These are phyloP conservation scores for Lucilia cuprina DNA, from an alignment of 1,140 invertebrate species.

Conservation along the genomic window DNA sequence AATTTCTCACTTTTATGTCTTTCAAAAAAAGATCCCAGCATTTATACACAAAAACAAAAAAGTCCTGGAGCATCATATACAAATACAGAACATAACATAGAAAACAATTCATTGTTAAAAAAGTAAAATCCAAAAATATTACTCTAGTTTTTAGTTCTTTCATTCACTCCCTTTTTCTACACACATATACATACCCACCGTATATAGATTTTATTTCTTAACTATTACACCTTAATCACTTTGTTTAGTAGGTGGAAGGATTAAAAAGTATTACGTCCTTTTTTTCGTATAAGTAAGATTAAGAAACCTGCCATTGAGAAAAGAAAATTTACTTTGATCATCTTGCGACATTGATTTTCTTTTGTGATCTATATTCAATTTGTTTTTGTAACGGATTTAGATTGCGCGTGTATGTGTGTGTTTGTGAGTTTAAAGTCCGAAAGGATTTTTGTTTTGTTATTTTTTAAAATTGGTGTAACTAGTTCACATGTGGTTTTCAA, in stretches of 20 bases:
- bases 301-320: neutral
- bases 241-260: slow-evolving; percentile 9
- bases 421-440: neutral
- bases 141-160: neutral
- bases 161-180: neutral
- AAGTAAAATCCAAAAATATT: neutral
- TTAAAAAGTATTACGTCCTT: neutral
- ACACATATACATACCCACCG: neutral
- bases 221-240: neutral
- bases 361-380: neutral
- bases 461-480: neutral
- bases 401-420: too few species aligned
- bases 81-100: neutral
- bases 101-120: neutral
- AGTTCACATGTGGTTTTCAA: slow-evolving; percentile 11
- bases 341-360: neutral
- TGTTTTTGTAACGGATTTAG: too few species aligned
- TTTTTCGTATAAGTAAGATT: neutral
- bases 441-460: neutral
- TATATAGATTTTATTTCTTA: too few species aligned
- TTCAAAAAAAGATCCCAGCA: neutral
- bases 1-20: neutral
- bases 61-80: neutral
- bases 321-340: neutral
- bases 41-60: too few species aligned